Evolutionary conservation across 2,888 invertebrate species (phyloP).

Genomic region (Marronus borbonicus): DNA sequence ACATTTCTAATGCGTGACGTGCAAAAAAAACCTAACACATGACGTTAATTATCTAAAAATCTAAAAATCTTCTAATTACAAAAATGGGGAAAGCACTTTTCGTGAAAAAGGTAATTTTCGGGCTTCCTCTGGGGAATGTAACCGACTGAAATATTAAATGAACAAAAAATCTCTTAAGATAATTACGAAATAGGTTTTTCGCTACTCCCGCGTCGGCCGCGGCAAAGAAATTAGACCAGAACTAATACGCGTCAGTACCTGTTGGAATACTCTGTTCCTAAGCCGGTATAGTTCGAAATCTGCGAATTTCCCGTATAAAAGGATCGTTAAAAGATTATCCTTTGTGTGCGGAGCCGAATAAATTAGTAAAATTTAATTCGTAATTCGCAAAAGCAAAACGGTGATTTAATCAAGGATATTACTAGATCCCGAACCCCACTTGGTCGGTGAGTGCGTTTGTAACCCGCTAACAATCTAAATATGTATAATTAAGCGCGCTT

Average conservation of each 20-base stretch:
- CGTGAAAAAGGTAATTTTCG: background rate
- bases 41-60: background rate
- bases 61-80: background rate
- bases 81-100: background rate
- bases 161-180: slow-evolving; percentile 1
- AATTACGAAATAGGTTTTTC: background rate
- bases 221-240: background rate
- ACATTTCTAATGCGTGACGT: no score
- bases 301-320: background rate
- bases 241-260: background rate
- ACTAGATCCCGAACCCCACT: no score
- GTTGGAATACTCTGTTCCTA: background rate
- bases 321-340: background rate
- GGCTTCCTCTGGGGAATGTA: background rate
- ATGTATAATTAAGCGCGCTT: no score
- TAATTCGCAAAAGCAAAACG: background rate
- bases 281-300: background rate
- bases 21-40: no score
- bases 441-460: no score
- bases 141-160: background rate
- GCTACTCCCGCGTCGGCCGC: background rate
- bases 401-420: background rate
- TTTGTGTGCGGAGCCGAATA: background rate
- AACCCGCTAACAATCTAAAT: no score
- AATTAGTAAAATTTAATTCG: background rate